phyloP scores from a whole-genome alignment of 1,140 invertebrate species.

The Dolichoris vasculosae region DNA sequence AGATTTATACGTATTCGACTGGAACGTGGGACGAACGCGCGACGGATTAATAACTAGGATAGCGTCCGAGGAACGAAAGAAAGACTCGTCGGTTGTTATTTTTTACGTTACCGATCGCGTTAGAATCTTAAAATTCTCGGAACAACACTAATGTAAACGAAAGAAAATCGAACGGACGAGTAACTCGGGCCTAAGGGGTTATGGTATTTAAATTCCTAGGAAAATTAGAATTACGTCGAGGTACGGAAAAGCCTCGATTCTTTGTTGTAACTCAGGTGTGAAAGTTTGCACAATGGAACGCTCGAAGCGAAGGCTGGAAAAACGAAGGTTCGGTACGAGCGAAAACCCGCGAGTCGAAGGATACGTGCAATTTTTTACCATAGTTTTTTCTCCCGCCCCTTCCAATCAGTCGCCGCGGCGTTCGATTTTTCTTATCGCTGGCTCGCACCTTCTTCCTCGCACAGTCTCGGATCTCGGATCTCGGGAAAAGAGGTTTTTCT shows the following conservation, averaged over 20 bases:
- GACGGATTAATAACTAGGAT: not conserved
- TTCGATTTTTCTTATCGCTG: no score
- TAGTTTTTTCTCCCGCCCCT: not conserved
- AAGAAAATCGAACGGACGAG: not conserved
- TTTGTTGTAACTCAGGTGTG: not conserved
- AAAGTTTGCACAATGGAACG: not conserved
- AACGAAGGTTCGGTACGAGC: not conserved
- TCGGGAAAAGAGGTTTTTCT: no score
- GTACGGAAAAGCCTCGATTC: not conserved
- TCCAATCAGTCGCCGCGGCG: not conserved
- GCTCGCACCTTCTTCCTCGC: no score
- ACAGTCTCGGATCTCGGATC: no score
- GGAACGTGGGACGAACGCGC: not conserved
- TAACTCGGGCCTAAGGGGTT: not conserved
- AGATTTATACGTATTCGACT: no score
- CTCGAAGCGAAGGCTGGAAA: not conserved
- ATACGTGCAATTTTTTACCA: not conserved
- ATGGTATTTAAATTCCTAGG: no score
- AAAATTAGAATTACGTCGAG: not conserved
- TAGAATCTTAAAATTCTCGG: not conserved
- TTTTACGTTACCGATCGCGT: not conserved
- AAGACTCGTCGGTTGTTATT: conserved; percentile 17
- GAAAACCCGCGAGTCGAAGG: not conserved
- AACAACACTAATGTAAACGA: not conserved
- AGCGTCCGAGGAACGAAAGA: not conserved